phyloP scores from a whole-genome alignment of 2,888 invertebrate species.

The Argyresthia goedartella region DNA sequence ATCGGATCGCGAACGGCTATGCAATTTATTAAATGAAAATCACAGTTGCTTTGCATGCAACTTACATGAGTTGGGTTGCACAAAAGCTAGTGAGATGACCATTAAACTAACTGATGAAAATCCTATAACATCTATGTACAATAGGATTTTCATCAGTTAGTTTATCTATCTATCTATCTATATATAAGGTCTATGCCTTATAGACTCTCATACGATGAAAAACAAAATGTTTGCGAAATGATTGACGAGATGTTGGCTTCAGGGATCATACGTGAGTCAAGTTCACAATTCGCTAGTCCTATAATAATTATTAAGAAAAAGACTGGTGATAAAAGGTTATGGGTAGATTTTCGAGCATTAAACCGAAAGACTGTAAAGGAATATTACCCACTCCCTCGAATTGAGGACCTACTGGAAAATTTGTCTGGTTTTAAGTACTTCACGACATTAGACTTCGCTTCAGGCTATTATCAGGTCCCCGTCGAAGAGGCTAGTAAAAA shows the following conservation, averaged over 20 bases:
- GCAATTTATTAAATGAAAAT: not conserved
- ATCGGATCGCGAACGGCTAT: too few species aligned
- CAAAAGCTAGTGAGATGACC: not conserved
- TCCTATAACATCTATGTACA: too few species aligned
- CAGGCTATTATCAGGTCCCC: too few species aligned
- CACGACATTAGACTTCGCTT: too few species aligned
- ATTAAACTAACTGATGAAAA: not conserved
- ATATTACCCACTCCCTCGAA: not conserved
- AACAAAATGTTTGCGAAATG: not conserved
- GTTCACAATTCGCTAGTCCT: not conserved
- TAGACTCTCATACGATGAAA: not conserved
- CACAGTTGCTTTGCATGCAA: not conserved
- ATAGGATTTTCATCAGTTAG: too few species aligned
- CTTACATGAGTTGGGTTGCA: not conserved
- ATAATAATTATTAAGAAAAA: not conserved
- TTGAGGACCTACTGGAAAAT: not conserved
- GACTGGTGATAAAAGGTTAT: not conserved
- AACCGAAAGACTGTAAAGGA: not conserved
- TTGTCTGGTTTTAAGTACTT: not conserved
- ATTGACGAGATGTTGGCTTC: not conserved
- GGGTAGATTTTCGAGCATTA: not conserved
- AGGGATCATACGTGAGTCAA: not conserved
- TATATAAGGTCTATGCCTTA: too few species aligned
- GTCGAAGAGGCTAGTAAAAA: too few species aligned
- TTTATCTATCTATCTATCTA: too few species aligned